Base-by-base conservation (phyloP, 2,888 invertebrate species). In the Muschampia plurimacula region DNA sequence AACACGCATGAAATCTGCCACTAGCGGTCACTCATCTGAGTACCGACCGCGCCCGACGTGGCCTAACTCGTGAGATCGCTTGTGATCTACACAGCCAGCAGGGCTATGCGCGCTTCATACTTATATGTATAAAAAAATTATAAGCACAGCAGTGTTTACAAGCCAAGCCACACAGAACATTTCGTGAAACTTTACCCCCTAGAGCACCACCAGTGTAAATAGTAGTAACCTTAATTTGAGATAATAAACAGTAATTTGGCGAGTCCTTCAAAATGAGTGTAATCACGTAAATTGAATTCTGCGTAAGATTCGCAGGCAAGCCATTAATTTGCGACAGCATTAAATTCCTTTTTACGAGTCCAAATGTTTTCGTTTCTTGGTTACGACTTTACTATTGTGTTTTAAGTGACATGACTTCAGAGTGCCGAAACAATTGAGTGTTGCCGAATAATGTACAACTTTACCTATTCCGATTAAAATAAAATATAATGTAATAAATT, bases 301-400 rank as follows among this genome's bases (percentile, higher is more conserved):
- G 77, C 76, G 79, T 79, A 76, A 79, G 81, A 81, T 83, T 81
- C 79, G 76, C 75, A 78, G 77, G 79, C 82, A 80, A 79, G 83
- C 78, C 82, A 83, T 87, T 88, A 88, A 89, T 88, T 90, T 89
- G 86, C 79, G 84, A 86, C 84, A 82, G 80, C 87, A 84, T 89
- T 87, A 87, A 89, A 87, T 87, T 83, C 77, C 80, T 83, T 90
- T 89, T 90, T 88, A 91, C 86, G 88, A 85, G 84, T 82, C 79
- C 75, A 78, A 86, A 87, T 86, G 89, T 90, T 89, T 89, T 89
- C 84, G 85, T 85, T 81, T 82, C 77, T 80, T 81, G 80, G 84
- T 87, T 84, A 86, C 84, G 78, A 83, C 80, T 85, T 83, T 82
- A 81, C 73, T 76, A 74, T 74, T 70, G 66, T 69, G 71, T 65